Evolutionary conservation across 2,888 invertebrate species (phyloP).

Genomic region (Crepidodera aurea): DNA sequence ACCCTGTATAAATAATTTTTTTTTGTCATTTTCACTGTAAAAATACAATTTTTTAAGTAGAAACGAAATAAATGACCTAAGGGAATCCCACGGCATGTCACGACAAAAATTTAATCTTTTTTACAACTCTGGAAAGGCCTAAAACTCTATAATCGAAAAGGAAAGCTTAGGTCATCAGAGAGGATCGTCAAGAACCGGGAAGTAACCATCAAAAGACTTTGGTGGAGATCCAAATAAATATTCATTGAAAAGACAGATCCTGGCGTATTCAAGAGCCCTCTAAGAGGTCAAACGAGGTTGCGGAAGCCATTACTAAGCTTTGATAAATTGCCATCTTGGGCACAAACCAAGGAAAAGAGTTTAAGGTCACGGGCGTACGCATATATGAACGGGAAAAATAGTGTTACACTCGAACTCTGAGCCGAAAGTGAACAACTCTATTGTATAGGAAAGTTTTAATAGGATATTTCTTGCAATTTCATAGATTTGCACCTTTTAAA

Average conservation of each 20-base stretch:
- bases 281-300: conserved; percentile 12
- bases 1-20: too few species aligned
- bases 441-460: too few species aligned
- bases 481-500: too few species aligned
- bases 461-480: too few species aligned
- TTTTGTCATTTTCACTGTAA: too few species aligned
- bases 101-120: too few species aligned
- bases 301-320: conserved; percentile 11
- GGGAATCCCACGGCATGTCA: too few species aligned
- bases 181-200: background rate
- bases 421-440: too few species aligned
- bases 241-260: conserved; percentile 16
- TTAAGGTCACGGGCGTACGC: background rate
- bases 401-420: too few species aligned
- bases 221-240: conserved; percentile 8
- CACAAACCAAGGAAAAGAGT: background rate
- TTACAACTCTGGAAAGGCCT: background rate
- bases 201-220: conserved; percentile 7
- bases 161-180: conserved; percentile 9
- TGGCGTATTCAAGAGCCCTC: conserved; percentile 5
- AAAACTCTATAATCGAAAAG: background rate
- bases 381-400: too few species aligned
- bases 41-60: too few species aligned
- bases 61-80: too few species aligned
- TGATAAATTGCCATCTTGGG: conserved; percentile 10